Evolutionary conservation across 2,888 invertebrate species (phyloP).

Genomic region (Globia sparganii): DNA sequence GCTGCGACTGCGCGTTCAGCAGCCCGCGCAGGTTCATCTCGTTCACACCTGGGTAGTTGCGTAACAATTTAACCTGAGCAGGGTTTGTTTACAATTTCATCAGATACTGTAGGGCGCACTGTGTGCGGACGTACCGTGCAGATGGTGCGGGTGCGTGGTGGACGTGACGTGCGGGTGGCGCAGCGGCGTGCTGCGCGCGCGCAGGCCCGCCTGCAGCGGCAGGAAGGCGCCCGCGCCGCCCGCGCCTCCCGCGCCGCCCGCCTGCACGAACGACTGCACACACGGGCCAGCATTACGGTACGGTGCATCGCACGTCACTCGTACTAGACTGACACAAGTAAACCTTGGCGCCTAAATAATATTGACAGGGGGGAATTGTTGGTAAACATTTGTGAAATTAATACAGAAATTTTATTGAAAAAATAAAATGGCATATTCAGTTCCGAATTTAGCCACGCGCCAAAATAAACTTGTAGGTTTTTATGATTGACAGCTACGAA

Average conservation of each 20-base stretch:
- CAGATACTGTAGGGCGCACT: no score
- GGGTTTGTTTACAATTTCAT: no score
- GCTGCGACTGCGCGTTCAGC: slow-evolving; percentile 79
- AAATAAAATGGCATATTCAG: background rate
- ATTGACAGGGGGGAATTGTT: background rate
- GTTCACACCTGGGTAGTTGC: slow-evolving; percentile 77
- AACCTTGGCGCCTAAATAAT: background rate
- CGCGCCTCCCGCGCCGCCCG: slow-evolving; percentile 59
- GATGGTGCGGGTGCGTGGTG: slow-evolving; percentile 2
- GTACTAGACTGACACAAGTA: background rate
- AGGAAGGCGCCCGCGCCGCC: slow-evolving; percentile 70
- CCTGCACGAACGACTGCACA: slow-evolving; percentile 79
- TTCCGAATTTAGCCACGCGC: background rate
- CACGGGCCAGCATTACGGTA: background rate
- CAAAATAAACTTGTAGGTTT: background rate
- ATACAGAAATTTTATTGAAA: background rate
- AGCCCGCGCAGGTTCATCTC: slow-evolving; percentile 88
- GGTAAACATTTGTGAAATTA: background rate
- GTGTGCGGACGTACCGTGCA: slow-evolving; percentile 2
- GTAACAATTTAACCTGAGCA: no score
- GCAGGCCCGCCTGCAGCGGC: slow-evolving; percentile 67
- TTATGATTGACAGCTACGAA: background rate
- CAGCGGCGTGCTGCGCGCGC: slow-evolving; percentile 39
- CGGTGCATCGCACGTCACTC: background rate
- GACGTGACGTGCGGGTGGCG: slow-evolving; percentile 87